These are phyloP conservation scores for Athene cunicularia DNA, from an alignment of 2,113 vertebrate genomes.

Conservation along the genomic window DNA sequence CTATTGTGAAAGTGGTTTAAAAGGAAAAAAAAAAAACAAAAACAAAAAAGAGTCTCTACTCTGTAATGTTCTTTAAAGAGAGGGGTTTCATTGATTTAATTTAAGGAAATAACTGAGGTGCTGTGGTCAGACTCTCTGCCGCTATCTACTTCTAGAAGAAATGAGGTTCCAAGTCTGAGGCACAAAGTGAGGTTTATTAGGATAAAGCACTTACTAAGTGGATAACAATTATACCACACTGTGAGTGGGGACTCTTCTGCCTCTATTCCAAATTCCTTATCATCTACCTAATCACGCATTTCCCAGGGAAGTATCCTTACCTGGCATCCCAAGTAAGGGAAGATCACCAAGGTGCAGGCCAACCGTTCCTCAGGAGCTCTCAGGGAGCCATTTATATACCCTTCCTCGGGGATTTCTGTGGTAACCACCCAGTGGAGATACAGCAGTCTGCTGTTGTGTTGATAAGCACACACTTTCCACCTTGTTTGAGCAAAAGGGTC, in stretches of 20 bases:
- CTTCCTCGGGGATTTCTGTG: not conserved
- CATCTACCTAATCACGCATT: not conserved
- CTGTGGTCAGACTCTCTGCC: not conserved
- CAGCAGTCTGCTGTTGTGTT: too few species aligned
- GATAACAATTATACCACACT: not conserved
- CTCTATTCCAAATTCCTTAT: not conserved
- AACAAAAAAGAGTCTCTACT: not conserved
- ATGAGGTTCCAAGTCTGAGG: not conserved
- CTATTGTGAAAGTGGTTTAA: not conserved
- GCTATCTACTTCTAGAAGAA: not conserved
- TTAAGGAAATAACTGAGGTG: not conserved
- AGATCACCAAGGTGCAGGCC: accelerated
- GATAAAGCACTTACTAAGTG: not conserved
- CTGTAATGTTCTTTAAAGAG: not conserved
- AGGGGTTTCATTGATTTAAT: not conserved
- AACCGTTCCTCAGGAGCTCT: not conserved
- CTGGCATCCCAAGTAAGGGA: not conserved
- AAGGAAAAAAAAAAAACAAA: too few species aligned
- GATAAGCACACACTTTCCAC: too few species aligned
- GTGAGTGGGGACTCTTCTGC: not conserved
- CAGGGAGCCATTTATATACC: too few species aligned
- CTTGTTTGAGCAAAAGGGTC: too few species aligned
- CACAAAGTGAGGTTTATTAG: not conserved
- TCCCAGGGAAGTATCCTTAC: not conserved
- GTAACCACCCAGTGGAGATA: too few species aligned